Percentiles rank a stretch among this genome's conserved stretches.
These are phyloP conservation scores for Prinia subflava DNA, from an alignment of 2,113 vertebrate genomes.

Conservation along the genomic window DNA sequence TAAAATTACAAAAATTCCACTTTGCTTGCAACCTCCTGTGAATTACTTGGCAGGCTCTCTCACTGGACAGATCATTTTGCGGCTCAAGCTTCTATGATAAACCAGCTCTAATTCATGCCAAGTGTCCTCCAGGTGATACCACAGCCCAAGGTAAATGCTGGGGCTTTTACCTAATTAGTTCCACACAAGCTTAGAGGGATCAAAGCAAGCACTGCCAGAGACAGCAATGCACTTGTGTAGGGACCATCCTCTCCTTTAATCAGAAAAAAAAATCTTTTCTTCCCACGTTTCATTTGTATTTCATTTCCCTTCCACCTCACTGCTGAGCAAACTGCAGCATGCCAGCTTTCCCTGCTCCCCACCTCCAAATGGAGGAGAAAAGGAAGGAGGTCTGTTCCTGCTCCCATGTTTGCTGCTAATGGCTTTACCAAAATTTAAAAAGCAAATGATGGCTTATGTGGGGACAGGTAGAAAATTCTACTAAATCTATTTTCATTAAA, in stretches of 20 bases:
- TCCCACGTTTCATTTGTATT: neutral
- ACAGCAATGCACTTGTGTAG: neutral
- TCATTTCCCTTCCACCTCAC: neutral
- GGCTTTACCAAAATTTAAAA: neutral
- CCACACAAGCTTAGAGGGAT: neutral
- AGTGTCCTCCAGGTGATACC: conserved; percentile 37
- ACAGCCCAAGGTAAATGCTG: neutral
- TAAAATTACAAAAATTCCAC: neutral
- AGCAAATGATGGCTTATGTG: neutral
- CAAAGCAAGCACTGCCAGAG: neutral
- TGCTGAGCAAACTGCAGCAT: neutral
- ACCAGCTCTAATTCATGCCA: neutral
- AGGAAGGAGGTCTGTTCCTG: neutral
- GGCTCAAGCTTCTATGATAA: neutral
- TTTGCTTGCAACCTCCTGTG: neutral
- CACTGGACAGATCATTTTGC: neutral
- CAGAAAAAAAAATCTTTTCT: neutral
- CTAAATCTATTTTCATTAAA: neutral
- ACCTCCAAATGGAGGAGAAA: neutral
- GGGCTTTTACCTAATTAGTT: conserved; percentile 26
- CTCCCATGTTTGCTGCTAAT: neutral
- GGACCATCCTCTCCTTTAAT: neutral
- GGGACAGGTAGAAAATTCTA: neutral
- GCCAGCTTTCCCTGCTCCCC: neutral
- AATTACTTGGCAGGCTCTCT: neutral